Conservation (phyloP, 1,140 invertebrate species). For the Drosophila mauritiana region DNA sequence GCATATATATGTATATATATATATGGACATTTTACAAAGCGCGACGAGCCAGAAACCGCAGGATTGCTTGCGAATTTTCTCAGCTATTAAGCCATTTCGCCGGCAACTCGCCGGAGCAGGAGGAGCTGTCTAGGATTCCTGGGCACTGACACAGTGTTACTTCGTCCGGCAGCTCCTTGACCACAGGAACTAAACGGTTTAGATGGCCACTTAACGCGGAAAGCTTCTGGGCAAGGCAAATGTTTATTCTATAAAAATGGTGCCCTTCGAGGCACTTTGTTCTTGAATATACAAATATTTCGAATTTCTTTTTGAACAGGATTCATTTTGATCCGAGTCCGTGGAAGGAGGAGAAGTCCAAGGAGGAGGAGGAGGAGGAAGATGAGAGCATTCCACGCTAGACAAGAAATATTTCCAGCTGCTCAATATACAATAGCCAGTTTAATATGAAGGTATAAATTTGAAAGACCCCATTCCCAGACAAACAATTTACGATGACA, state of each 20-base stretch:
- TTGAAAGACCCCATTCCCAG: conserved; percentile 29
- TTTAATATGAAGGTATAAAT: conserved; percentile 75
- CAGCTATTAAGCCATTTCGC: conserved; percentile 41
- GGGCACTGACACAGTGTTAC: not conserved
- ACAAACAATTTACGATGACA: conserved; percentile 71
- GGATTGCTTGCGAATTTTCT: conserved; percentile 11
- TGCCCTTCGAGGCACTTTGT: not conserved
- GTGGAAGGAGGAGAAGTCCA: not conserved
- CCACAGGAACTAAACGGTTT: conserved; percentile 15
- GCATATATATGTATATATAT: conserved; percentile 2
- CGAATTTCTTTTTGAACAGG: not conserved
- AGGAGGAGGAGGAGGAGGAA: too few relatives aligned
- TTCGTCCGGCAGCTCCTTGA: not conserved
- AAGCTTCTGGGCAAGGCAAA: conserved; percentile 48
- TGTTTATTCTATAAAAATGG: conserved; percentile 24
- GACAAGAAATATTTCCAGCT: not conserved
- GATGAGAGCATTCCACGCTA: not conserved
- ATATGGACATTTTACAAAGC: conserved; percentile 8
- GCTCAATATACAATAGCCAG: conserved; percentile 20
- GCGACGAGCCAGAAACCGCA: conserved; percentile 18
- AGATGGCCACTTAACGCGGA: conserved; percentile 11
- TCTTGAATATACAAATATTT: conserved; percentile 6
- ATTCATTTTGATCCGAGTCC: conserved; percentile 4
- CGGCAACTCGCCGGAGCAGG: not conserved
- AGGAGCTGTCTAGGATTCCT: not conserved